Conservation (phyloP, 2,797 vertebrate genomes). For the Crenuchus spilurus region DNA sequence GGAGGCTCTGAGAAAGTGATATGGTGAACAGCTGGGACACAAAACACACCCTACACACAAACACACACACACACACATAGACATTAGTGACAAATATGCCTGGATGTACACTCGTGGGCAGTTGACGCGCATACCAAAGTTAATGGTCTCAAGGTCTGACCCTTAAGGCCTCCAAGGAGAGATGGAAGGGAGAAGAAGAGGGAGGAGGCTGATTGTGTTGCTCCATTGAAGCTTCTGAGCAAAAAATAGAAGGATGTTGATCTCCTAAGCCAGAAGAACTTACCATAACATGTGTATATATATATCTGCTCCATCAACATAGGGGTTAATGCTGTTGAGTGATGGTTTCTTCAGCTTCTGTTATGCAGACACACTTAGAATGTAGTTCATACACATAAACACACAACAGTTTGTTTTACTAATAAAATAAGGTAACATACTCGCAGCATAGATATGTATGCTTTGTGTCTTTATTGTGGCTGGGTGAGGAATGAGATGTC, state of each 20-base stretch:
- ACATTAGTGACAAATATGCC: constrained; percentile 34
- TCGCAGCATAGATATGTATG: no score
- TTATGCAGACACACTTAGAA: background rate
- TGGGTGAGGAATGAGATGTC: no score
- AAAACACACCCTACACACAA: constrained; percentile 31
- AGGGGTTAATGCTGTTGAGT: constrained; percentile 1
- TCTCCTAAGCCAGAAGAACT: constrained; percentile 25
- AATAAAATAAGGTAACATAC: no score
- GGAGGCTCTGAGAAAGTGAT: constrained; percentile 53
- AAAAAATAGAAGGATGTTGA: constrained; percentile 22
- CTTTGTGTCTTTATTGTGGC: no score
- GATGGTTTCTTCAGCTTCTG: constrained; percentile 4
- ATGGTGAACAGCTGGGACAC: constrained; percentile 52
- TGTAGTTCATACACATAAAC: background rate
- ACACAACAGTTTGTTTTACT: no score
- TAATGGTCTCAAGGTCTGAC: constrained; percentile 40
- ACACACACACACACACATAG: constrained; percentile 32
- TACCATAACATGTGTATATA: background rate
- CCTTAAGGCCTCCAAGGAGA: constrained; percentile 21
- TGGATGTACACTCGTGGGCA: constrained; percentile 23
- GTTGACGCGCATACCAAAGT: constrained; percentile 27
- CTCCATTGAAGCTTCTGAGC: background rate
- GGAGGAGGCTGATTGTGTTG: constrained; percentile 4
- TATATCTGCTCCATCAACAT: constrained; percentile 18
- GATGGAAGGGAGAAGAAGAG: background rate